These are phyloP conservation scores for Bombus impatiens DNA, from an alignment of 1,140 invertebrate genomes.

Conservation along the genomic window DNA sequence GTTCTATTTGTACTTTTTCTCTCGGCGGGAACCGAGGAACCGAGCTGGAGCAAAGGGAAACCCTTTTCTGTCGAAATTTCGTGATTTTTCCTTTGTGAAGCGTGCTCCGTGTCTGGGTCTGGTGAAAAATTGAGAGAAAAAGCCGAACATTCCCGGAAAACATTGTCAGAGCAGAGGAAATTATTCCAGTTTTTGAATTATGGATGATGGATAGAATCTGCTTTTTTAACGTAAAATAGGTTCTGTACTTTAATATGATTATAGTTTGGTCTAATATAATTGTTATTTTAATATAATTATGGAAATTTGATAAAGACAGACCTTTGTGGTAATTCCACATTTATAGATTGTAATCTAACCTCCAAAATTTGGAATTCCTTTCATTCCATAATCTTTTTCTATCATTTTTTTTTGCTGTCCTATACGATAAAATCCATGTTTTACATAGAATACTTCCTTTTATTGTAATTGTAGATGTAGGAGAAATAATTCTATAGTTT, in stretches of 20 bases:
- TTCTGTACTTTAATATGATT: not conserved
- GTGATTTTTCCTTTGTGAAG: not conserved
- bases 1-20: not conserved
- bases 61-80: not conserved
- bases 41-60: not conserved
- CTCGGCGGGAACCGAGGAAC: not conserved
- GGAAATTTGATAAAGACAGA: too few relatives aligned
- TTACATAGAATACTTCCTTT: not conserved
- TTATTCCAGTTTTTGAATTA: not conserved
- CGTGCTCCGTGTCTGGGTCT: too few relatives aligned
- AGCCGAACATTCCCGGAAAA: not conserved
- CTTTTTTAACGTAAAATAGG: not conserved
- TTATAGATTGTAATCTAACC: too few relatives aligned
- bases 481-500: too few relatives aligned
- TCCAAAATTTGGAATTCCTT: too few relatives aligned
- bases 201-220: not conserved
- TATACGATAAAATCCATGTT: not conserved
- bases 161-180: not conserved
- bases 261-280: not conserved
- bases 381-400: too few relatives aligned
- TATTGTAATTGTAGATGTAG: not conserved
- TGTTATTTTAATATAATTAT: not conserved
- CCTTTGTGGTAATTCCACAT: too few relatives aligned
- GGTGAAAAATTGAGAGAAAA: not conserved
- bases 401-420: too few relatives aligned